phyloP scores from a whole-genome alignment of 2,888 invertebrate species.

The Listrodromus nycthemerus region DNA sequence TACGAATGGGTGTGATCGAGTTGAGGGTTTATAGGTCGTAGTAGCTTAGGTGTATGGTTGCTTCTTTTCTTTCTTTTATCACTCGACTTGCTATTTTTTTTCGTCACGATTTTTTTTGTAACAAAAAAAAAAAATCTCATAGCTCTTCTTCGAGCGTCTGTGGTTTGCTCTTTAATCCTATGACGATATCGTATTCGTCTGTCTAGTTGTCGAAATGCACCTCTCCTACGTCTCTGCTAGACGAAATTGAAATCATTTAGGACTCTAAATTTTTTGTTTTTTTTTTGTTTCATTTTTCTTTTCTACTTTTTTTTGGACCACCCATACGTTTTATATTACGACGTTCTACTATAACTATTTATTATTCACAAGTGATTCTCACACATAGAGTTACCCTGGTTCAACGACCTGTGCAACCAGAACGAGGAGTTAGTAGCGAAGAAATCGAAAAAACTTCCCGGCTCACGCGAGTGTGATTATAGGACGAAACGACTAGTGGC shows the following conservation, averaged over 20 bases:
- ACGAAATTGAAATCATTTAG: conserved; percentile 64
- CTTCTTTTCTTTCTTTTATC: conserved; percentile 11
- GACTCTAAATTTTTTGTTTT: conserved; percentile 37
- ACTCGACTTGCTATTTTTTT: conserved; percentile 57
- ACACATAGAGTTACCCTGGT: conserved; percentile 54
- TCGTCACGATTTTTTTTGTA: conserved; percentile 10
- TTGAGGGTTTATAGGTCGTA: conserved; percentile 46
- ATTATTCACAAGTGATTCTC: conserved; percentile 59
- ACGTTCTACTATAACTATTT: conserved; percentile 51
- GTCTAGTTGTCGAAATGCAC: conserved; percentile 66
- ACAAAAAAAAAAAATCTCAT: conserved; percentile 41
- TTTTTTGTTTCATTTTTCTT: conserved; percentile 25
- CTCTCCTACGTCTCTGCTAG: conserved; percentile 66
- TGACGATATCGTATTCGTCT: conserved; percentile 60
- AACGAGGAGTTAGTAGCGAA: conserved; percentile 62
- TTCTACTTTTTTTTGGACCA: conserved; percentile 64
- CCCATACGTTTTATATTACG: conserved; percentile 40
- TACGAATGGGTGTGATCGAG: conserved; percentile 52
- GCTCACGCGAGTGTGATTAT: conserved; percentile 46
- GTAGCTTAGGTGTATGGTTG: conserved; percentile 50
- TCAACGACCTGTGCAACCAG: conserved; percentile 51
- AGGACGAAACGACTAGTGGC: conserved; percentile 58
- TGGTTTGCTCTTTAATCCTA: conserved; percentile 58
- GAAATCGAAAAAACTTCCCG: conserved; percentile 56
- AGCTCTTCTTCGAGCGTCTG: conserved; percentile 35